Conservation (phyloP, 2,888 invertebrate species). For the Iselma pallidipennis region DNA sequence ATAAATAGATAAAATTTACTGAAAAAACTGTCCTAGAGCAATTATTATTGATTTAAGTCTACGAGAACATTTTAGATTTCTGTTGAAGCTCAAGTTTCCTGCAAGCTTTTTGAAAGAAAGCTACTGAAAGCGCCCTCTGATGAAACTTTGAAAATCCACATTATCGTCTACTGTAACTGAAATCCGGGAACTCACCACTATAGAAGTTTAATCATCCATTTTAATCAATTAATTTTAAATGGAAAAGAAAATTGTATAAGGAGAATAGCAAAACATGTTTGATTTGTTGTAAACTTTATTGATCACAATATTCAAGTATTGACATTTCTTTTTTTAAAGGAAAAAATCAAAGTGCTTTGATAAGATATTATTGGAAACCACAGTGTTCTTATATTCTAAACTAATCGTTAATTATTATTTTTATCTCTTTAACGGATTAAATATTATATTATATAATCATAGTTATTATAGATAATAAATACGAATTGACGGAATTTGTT, state of each 20-base stretch:
- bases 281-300: conserved; percentile 28
- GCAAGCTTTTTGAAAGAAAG: neutral
- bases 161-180: no score
- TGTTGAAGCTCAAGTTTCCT: neutral
- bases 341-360: conserved; percentile 19
- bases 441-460: no score
- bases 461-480: conserved; percentile 32
- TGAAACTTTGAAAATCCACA: neutral
- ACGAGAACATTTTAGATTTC: neutral
- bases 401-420: conserved; percentile 4
- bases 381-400: conserved; percentile 20
- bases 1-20: no score
- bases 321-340: conserved; percentile 26
- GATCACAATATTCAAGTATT: conserved; percentile 29
- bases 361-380: conserved; percentile 21
- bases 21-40: no score
- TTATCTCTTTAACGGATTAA: conserved; percentile 3
- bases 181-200: no score
- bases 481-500: conserved; percentile 45
- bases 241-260: no score
- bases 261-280: no score
- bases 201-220: no score
- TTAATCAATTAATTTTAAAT: no score
- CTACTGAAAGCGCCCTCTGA: neutral
- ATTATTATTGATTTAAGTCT: neutral